phyloP scores from a whole-genome alignment of 2,113 vertebrate species.

The Perognathus longimembris region DNA sequence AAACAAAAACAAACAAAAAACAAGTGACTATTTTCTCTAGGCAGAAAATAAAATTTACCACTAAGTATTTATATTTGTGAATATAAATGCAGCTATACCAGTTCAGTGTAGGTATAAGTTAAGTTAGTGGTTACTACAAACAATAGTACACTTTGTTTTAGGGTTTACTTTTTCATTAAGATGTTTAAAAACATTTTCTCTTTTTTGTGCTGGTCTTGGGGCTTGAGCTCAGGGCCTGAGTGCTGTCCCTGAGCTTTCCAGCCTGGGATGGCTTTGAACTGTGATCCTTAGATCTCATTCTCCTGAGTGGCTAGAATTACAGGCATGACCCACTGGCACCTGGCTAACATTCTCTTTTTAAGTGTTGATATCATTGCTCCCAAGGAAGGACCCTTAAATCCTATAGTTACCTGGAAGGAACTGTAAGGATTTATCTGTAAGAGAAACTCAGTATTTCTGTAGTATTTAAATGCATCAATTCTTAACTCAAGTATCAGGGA shows the following conservation, averaged over 20 bases:
- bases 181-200: slow-evolving; percentile 30
- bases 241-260: too few species aligned
- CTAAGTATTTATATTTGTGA: slow-evolving; percentile 46
- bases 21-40: slow-evolving; percentile 28
- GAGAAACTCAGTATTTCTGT: slow-evolving; percentile 23
- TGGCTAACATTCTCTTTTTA: neutral
- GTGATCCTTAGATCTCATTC: too few species aligned
- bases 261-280: too few species aligned
- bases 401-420: neutral
- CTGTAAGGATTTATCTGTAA: slow-evolving; percentile 35
- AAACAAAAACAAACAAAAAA: too few species aligned
- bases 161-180: neutral
- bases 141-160: neutral
- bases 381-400: neutral
- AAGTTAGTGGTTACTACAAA: neutral
- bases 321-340: too few species aligned
- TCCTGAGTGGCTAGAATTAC: too few species aligned
- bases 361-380: slow-evolving; percentile 26
- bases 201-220: too few species aligned
- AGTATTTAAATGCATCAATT: slow-evolving; percentile 24
- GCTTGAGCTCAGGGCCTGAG: too few species aligned
- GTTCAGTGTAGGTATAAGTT: neutral
- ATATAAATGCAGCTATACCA: slow-evolving; percentile 25
- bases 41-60: slow-evolving; percentile 42
- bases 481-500: neutral